Conservation (phyloP, 2,113 vertebrate species). For the Saccopteryx bilineata region DNA sequence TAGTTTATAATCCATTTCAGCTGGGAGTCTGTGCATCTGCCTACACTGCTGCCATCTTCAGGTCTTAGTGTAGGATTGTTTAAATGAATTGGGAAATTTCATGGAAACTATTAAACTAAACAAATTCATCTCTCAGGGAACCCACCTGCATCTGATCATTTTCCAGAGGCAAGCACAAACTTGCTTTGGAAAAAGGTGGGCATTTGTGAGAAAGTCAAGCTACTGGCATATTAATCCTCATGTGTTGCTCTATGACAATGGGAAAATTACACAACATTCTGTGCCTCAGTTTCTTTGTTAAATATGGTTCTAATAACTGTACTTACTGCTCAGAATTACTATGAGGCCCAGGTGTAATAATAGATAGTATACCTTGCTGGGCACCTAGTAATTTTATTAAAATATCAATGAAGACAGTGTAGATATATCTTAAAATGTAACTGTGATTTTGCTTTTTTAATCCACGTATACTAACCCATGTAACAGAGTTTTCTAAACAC, state of each 20-base stretch:
- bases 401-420: constrained; percentile 41
- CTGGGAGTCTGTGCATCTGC: no score
- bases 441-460: constrained; percentile 51
- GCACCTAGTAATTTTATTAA: background rate
- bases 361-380: background rate
- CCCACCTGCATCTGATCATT: background rate
- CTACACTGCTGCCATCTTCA: no score
- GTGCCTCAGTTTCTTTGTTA: background rate
- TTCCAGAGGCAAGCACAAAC: constrained; percentile 8
- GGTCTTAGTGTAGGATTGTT: background rate
- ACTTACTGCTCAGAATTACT: background rate
- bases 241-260: background rate
- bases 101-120: constrained; percentile 35
- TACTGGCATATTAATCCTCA: background rate
- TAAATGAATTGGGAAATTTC: background rate
- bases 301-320: constrained; percentile 5
- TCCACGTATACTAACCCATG: background rate
- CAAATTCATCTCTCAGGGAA: background rate
- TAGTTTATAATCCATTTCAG: no score
- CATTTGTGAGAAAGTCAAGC: background rate
- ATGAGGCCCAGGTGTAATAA: background rate
- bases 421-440: background rate
- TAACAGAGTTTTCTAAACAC: constrained; percentile 55
- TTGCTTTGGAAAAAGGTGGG: background rate
- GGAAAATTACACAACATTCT: background rate